Evolutionary conservation across 2,888 invertebrate genomes (phyloP), one percentile per base, ranked within the genome.

Genomic region (Steromphala cineraria): DNA sequence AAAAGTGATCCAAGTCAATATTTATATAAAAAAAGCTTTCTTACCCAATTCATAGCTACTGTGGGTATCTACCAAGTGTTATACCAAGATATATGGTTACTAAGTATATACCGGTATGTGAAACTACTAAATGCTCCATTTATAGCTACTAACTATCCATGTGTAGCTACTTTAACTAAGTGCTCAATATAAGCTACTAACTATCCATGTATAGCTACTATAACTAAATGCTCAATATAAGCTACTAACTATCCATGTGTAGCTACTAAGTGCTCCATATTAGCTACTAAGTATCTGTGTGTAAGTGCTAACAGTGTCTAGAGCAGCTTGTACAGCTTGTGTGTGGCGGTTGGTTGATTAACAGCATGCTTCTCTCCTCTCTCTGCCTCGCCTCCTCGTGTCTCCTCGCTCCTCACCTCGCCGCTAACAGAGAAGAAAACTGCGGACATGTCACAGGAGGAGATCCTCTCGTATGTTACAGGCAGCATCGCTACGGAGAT

Each of bases 361-460:
- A 78, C 31, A 24, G 36, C 67, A 67, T 67, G 46, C 53, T 67
- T 67, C 40, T 52, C 53, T 67, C 28, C 31, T 19, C 55, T 78
- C 28, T 56, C 62, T 36, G 36, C 36, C 36, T 36, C 7, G 36
- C 36, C 7, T 28, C 67, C 67, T 52, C 53, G 56, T 40, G 40
- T 67, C 46, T 24, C 46, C 78, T 78, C 67, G 31, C 55, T 78
- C n/a, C 15, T 40, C 78, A 17, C 56, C 19, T 40, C 36, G n/a
- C 40, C 19, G 17, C 52, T 79, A 53, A n/a, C 87, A 71, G 91
- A 89, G 75, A 87, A 87, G 81, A 91, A 91, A 82, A 87, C 87
- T 10, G 85, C 84, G 79, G 87, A 84, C 56, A 89, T 90, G 90
- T 88, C 90, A 19, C 87, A 89, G 79, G 89, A 89, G 55, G 89